A percentile compares a stretch with the other conserved stretches of the same genome.
Conservation (phyloP, 2,888 invertebrate species). For the Megastigmus dorsalis region DNA sequence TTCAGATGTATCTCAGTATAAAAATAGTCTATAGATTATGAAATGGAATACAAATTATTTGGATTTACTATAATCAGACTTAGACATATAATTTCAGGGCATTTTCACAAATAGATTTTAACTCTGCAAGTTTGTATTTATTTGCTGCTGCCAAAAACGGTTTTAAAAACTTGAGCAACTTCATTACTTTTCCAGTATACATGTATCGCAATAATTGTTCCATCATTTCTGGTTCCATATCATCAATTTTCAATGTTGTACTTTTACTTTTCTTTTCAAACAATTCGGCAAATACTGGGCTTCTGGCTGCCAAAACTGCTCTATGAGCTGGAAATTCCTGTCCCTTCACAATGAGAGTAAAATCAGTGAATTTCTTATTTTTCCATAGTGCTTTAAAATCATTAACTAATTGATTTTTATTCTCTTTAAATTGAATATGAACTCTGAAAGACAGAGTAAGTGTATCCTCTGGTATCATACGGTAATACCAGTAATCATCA, state of each 20-base stretch:
- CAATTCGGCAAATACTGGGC: slow-evolving; percentile 27
- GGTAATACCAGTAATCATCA: background rate
- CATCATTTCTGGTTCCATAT: slow-evolving; percentile 23
- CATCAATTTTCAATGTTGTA: background rate
- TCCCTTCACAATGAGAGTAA: slow-evolving; percentile 14
- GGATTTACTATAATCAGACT: background rate
- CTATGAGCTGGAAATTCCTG: slow-evolving; percentile 19
- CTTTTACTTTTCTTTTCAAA: background rate
- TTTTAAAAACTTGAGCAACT: slow-evolving; percentile 4
- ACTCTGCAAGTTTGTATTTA: slow-evolving; percentile 26
- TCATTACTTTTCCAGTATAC: slow-evolving; percentile 20
- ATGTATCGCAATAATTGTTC: slow-evolving; percentile 12
- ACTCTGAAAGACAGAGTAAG: slow-evolving; percentile 4
- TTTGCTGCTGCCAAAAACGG: slow-evolving; percentile 3
- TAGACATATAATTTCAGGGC: background rate
- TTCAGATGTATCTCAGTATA: no score
- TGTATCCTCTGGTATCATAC: slow-evolving; percentile 3
- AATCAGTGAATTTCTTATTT: slow-evolving; percentile 1
- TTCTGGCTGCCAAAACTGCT: slow-evolving; percentile 16
- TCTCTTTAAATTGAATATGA: slow-evolving; percentile 9
- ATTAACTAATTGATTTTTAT: background rate
- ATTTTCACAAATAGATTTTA: slow-evolving; percentile 7
- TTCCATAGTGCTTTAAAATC: background rate
- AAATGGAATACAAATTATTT: no score
- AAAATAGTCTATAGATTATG: no score